Evolutionary conservation across 2,797 vertebrate genomes (phyloP).

Genomic region (Sternotherus odoratus): DNA sequence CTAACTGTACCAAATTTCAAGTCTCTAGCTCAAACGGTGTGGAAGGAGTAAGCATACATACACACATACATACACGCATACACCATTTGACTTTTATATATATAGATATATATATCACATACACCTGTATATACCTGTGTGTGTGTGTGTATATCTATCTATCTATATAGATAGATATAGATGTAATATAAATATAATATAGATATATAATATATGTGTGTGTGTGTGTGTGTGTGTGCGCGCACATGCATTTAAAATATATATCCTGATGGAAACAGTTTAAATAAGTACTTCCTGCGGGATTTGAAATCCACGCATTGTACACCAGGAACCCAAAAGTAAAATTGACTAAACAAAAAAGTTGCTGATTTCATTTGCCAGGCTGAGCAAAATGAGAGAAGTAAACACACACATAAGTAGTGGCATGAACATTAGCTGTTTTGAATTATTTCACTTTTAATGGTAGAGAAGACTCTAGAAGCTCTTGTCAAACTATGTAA

Average conservation of each 20-base stretch:
- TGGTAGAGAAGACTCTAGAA: background rate
- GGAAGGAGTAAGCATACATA: too few species aligned
- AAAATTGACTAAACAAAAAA: conserved; percentile 7
- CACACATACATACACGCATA: too few species aligned
- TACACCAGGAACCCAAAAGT: background rate
- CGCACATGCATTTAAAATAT: background rate
- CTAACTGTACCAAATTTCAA: too few species aligned
- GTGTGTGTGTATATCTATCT: too few species aligned
- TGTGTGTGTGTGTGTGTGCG: too few species aligned
- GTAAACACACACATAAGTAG: background rate
- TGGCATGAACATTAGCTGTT: background rate
- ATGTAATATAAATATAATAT: too few species aligned
- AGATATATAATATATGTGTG: too few species aligned
- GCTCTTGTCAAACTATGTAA: conserved; percentile 25
- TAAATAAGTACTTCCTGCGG: background rate
- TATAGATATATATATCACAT: too few species aligned
- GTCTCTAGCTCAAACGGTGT: too few species aligned
- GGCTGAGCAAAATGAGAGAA: background rate
- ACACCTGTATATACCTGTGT: too few species aligned
- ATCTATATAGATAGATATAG: too few species aligned
- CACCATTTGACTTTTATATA: too few species aligned
- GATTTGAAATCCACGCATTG: conserved; percentile 29
- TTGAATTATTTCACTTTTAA: conserved; percentile 9
- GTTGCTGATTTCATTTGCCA: background rate
- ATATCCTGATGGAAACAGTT: background rate